Conservation (phyloP, 1,140 invertebrate genomes). For the Pristionchus pacificus region DNA sequence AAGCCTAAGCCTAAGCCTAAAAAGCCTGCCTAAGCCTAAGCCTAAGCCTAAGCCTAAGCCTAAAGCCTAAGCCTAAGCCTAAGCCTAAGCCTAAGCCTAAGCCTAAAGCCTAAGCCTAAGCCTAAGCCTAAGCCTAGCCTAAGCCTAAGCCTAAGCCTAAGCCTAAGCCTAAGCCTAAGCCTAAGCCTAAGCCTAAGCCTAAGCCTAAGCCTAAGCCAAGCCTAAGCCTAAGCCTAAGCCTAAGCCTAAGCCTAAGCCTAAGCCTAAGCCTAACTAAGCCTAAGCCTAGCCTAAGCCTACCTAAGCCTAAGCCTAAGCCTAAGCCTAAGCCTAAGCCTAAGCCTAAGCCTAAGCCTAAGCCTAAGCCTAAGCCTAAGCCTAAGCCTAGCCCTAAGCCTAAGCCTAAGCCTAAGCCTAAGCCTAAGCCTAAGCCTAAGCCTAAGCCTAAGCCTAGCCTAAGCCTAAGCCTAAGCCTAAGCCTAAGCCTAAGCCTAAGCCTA, state of each 20-base stretch:
- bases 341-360: constrained; percentile 23
- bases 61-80: constrained; percentile 18
- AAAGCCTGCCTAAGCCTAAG: constrained; percentile 13
- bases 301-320: constrained; percentile 20
- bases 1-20: constrained; percentile 23
- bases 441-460: constrained; percentile 20
- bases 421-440: constrained; percentile 17
- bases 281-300: constrained; percentile 1
- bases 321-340: constrained; percentile 13
- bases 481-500: constrained; percentile 24
- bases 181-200: constrained; percentile 23
- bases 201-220: constrained; percentile 21
- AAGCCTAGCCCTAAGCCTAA: constrained; percentile 18
- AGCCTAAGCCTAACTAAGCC: no score
- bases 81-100: constrained; percentile 23
- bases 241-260: constrained; percentile 23
- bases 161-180: constrained; percentile 13
- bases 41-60: constrained; percentile 16
- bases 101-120: constrained; percentile 11
- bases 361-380: constrained; percentile 22
- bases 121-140: constrained; percentile 4
- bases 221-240: constrained; percentile 16
- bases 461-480: constrained; percentile 26
- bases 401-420: constrained; percentile 21
- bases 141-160: constrained; percentile 22